Percentiles rank a stretch among this genome's conserved stretches.
phyloP scores from a whole-genome alignment of 2,888 invertebrate genomes.

The Invenusta paracnida region DNA sequence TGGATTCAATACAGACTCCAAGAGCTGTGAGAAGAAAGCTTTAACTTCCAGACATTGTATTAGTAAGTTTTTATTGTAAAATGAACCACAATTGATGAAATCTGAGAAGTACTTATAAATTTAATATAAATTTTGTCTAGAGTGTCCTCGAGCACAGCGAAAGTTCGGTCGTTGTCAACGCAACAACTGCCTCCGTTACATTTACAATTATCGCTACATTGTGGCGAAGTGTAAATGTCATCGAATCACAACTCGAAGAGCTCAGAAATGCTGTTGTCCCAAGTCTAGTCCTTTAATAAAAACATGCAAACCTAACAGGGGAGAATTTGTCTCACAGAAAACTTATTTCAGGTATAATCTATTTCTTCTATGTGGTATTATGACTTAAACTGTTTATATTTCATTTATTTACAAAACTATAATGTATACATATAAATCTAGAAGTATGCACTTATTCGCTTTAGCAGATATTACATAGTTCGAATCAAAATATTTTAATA shows the following conservation, averaged over 20 bases:
- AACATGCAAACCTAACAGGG: neutral
- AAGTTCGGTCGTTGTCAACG: neutral
- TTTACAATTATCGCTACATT: conserved; percentile 20
- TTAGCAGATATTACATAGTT: too few relatives aligned
- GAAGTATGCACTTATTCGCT: too few relatives aligned
- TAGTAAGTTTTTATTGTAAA: neutral
- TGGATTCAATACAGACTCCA: neutral
- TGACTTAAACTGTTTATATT: too few relatives aligned
- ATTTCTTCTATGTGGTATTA: neutral
- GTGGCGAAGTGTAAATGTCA: conserved; percentile 31
- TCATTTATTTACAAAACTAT: too few relatives aligned
- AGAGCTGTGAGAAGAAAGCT: conserved; percentile 15
- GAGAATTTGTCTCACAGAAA: neutral
- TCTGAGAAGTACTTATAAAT: neutral
- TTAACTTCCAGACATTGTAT: neutral
- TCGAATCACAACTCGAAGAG: neutral
- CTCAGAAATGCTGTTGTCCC: conserved; percentile 21
- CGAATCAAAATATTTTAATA: too few relatives aligned
- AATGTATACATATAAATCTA: too few relatives aligned
- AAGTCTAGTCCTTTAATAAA: conserved; percentile 15
- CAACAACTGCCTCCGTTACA: neutral
- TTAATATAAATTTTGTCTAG: neutral
- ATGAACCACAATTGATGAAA: neutral
- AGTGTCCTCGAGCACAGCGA: neutral
- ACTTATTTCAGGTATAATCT: neutral